Percentiles rank a stretch among this genome's conserved stretches.
phyloP scores from a whole-genome alignment of 2,113 vertebrate genomes.

The Acrocephalus kingi region DNA sequence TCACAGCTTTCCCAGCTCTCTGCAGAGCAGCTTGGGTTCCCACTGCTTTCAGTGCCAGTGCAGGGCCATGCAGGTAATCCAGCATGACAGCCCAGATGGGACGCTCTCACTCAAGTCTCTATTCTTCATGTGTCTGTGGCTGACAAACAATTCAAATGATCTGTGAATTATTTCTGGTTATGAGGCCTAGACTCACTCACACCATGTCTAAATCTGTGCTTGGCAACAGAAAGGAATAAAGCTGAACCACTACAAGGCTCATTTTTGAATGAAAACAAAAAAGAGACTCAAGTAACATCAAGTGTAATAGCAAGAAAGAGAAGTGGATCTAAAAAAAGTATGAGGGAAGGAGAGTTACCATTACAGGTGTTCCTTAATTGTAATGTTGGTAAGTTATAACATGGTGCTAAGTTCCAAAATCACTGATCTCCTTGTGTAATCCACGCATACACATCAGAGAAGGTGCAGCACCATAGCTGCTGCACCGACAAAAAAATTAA shows the following conservation, averaged over 20 bases:
- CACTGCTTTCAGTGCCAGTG: neutral
- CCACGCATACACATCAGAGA: neutral
- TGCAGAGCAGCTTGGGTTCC: neutral
- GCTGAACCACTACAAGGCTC: neutral
- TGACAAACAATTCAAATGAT: neutral
- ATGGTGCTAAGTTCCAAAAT: neutral
- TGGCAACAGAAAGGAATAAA: neutral
- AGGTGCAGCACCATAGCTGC: neutral
- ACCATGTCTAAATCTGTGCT: neutral
- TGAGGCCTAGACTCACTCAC: neutral
- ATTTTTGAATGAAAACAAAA: neutral
- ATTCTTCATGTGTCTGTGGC: neutral
- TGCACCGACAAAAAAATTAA: neutral
- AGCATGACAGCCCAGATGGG: neutral
- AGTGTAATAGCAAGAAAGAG: neutral
- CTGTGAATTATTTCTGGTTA: neutral
- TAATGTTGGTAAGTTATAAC: neutral
- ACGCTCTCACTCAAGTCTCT: neutral
- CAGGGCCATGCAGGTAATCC: neutral
- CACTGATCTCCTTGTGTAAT: neutral
- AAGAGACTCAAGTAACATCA: neutral
- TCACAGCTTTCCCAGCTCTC: neutral
- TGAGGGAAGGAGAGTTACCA: neutral
- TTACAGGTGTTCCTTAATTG: neutral
- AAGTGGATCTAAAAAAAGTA: neutral